Conservation (phyloP, 2,113 vertebrate genomes). For the Rhadina sibilatrix region DNA sequence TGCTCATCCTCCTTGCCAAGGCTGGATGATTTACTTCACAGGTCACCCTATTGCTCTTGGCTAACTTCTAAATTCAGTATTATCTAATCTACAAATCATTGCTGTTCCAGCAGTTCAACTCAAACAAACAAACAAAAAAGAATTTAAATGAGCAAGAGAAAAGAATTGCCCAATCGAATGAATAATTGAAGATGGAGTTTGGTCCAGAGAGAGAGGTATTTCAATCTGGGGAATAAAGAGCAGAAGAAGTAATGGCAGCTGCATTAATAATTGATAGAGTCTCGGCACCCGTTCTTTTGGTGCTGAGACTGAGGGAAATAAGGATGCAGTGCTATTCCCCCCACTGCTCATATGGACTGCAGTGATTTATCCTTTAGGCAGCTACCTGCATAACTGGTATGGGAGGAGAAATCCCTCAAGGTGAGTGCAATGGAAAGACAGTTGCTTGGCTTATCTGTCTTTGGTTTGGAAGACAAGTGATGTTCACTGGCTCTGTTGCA, state of each 20-base stretch:
- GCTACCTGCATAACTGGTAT: background rate
- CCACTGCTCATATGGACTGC: background rate
- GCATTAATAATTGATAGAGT: slow-evolving; percentile 23
- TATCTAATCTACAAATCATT: background rate
- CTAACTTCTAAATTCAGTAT: background rate
- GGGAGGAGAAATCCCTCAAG: background rate
- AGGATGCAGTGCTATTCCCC: background rate
- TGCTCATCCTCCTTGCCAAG: background rate
- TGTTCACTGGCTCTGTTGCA: background rate
- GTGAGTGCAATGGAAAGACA: background rate
- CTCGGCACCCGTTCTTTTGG: background rate
- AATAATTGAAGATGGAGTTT: slow-evolving; percentile 9
- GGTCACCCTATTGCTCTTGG: background rate
- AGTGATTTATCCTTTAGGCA: background rate
- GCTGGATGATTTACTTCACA: background rate
- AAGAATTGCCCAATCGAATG: background rate
- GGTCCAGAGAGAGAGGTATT: background rate
- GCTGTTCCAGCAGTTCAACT: background rate
- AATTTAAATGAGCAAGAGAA: background rate
- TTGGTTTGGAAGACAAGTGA: background rate
- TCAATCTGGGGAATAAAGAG: background rate
- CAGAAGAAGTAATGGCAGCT: background rate
- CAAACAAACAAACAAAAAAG: background rate
- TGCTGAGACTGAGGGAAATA: background rate
- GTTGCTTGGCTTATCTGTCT: background rate